Evolutionary conservation across 1,140 invertebrate species (phyloP).

Genomic region (Saccostrea cuccullata): DNA sequence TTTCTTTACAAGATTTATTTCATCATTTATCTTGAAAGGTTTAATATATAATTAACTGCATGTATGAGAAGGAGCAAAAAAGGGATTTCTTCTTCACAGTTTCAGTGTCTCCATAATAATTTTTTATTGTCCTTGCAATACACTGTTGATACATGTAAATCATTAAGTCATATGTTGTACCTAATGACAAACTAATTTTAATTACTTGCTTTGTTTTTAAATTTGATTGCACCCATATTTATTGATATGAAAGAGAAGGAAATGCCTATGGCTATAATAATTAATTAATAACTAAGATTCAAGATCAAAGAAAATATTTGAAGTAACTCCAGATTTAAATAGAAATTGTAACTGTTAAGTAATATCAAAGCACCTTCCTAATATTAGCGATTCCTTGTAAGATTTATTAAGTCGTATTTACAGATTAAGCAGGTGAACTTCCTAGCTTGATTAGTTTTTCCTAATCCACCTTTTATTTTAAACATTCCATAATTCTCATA

Average conservation of each 20-base stretch:
- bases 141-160: neutral
- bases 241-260: neutral
- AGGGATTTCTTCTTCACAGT: neutral
- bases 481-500: slow-evolving; percentile 6
- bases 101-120: neutral
- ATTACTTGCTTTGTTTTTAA: too few species aligned
- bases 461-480: slow-evolving; percentile 11
- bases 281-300: neutral
- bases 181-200: neutral
- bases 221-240: neutral
- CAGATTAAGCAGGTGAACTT: slow-evolving; percentile 24
- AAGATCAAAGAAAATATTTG: neutral
- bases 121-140: neutral
- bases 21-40: neutral
- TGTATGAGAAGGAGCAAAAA: neutral
- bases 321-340: neutral
- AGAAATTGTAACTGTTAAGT: neutral
- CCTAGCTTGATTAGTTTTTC: slow-evolving; percentile 35
- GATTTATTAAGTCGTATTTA: neutral
- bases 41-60: neutral
- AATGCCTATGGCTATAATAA: neutral
- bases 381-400: neutral
- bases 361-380: neutral
- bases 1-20: neutral
- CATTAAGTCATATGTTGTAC: neutral